phyloP scores from a whole-genome alignment of 2,113 vertebrate genomes.

The Cacatua alba region DNA sequence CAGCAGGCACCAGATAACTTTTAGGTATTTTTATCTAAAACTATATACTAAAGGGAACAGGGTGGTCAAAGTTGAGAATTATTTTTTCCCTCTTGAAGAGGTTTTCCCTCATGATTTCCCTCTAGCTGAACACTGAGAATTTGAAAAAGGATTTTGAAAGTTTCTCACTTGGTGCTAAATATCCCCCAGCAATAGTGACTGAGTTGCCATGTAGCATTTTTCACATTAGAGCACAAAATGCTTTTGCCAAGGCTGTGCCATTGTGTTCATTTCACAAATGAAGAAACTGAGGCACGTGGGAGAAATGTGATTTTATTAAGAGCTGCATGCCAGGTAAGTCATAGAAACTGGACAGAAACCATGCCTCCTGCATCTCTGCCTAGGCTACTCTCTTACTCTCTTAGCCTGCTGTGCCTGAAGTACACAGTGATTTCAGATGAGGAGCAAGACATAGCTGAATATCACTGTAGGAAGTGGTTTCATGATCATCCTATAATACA shows the following conservation, averaged over 20 bases:
- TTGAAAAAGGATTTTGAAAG: neutral
- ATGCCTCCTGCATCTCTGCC: neutral
- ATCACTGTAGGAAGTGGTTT: constrained; percentile 27
- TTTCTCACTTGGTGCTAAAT: neutral
- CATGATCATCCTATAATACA: neutral
- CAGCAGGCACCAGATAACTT: neutral
- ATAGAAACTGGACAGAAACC: neutral
- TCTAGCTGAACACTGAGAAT: neutral
- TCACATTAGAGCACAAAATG: neutral
- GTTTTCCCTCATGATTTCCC: neutral
- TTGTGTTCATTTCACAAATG: neutral
- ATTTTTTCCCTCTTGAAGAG: neutral
- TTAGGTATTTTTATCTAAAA: neutral
- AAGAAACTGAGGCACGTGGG: neutral
- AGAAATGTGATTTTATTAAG: constrained; percentile 15
- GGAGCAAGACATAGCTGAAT: neutral
- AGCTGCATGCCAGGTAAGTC: neutral
- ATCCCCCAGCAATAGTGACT: neutral
- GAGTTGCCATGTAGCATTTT: neutral
- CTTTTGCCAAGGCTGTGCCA: neutral
- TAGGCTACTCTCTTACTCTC: neutral
- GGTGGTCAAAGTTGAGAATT: neutral
- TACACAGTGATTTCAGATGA: neutral
- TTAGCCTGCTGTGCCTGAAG: constrained; percentile 5
- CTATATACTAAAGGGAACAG: neutral